Percentiles rank a stretch among this genome's conserved stretches.
Evolutionary conservation across 1,140 invertebrate species (phyloP).

Genomic region (Coptotermes formosanus): DNA sequence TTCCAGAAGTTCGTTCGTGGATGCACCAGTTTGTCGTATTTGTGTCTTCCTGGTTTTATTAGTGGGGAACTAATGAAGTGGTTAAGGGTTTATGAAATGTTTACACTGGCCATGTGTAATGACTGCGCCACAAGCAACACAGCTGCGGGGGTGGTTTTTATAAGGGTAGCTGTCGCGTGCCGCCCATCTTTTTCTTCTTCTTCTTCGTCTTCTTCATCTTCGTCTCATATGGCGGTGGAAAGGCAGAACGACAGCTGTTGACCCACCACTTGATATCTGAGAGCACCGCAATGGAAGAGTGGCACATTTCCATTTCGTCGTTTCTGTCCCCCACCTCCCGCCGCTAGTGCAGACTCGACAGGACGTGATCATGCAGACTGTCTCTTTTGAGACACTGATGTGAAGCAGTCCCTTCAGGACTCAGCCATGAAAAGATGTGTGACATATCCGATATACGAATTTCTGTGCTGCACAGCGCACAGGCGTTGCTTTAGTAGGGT

Average conservation of each 20-base stretch:
- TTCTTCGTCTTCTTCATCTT: background rate
- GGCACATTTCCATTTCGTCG: background rate
- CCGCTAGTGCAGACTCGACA: too few species aligned
- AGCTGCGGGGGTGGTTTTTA: conserved; percentile 2
- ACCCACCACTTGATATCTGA: conserved; percentile 15
- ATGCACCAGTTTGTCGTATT: background rate
- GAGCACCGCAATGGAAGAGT: background rate
- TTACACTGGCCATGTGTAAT: conserved; percentile 18
- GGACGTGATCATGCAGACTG: too few species aligned
- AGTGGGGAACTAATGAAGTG: background rate
- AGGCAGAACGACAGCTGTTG: background rate
- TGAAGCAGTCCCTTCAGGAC: too few species aligned
- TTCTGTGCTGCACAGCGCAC: too few species aligned
- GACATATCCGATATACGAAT: too few species aligned
- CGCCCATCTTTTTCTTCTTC: background rate
- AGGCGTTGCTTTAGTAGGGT: too few species aligned
- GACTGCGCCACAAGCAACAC: background rate
- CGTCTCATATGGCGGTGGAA: background rate
- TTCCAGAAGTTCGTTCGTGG: background rate
- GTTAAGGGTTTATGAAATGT: conserved; percentile 12
- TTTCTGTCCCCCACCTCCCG: too few species aligned
- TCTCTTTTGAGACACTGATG: too few species aligned
- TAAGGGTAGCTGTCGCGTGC: conserved; percentile 12
- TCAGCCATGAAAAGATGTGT: too few species aligned
- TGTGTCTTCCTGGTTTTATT: background rate